Conservation (phyloP, 2,888 invertebrate genomes). For the Merodon equestris region DNA sequence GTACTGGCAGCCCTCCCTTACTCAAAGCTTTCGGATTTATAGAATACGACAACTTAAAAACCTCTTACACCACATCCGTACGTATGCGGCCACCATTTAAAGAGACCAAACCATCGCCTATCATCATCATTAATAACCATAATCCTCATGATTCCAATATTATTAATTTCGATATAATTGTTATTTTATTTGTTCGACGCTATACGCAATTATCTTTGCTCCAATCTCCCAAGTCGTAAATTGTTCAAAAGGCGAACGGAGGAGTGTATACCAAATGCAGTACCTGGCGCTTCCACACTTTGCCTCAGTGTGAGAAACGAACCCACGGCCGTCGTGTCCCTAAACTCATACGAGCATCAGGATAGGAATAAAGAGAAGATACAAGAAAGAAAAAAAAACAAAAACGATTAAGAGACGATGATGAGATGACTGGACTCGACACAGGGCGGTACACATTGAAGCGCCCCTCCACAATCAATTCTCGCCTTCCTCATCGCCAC, state of each 20-base stretch:
- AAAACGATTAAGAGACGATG: slow-evolving; percentile 22
- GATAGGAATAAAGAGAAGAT: slow-evolving; percentile 1
- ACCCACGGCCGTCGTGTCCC: slow-evolving; percentile 14
- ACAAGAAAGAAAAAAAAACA: background rate
- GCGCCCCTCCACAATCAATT: slow-evolving; percentile 30
- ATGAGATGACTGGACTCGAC: slow-evolving; percentile 40
- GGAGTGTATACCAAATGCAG: slow-evolving; percentile 49
- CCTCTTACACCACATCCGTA: no score
- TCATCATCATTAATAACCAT: no score
- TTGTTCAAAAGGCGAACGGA: slow-evolving; percentile 54
- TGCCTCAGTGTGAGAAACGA: slow-evolving; percentile 44
- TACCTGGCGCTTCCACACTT: slow-evolving; percentile 61
- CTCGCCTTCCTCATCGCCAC: background rate
- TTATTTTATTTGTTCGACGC: no score
- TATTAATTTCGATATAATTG: no score
- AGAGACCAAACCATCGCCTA: no score
- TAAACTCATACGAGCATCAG: slow-evolving; percentile 3
- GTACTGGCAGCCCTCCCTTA: no score
- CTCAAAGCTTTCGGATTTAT: no score
- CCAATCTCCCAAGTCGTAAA: slow-evolving; percentile 58
- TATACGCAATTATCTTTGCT: slow-evolving; percentile 32
- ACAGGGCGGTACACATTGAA: slow-evolving; percentile 62
- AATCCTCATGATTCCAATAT: no score
- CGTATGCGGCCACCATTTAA: no score
- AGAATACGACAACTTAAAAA: no score